These are phyloP conservation scores for Melipona bicolor DNA, from an alignment of 2,888 invertebrate genomes.

Conservation along the genomic window DNA sequence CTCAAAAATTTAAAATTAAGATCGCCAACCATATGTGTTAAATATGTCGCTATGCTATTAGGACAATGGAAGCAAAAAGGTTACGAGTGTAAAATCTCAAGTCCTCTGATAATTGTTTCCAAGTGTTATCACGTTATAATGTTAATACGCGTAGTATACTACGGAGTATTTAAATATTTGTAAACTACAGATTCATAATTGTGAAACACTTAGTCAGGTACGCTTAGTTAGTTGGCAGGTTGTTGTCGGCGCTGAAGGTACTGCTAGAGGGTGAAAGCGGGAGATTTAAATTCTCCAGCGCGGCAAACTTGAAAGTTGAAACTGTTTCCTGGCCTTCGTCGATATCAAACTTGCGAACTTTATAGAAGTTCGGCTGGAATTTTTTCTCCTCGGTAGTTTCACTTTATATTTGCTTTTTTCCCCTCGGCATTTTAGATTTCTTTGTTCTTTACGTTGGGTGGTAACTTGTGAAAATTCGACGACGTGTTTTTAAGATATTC, in stretches of 20 bases:
- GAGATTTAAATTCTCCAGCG: constrained; percentile 33
- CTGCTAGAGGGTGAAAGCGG: background rate
- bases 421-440: no score
- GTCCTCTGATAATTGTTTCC: no score
- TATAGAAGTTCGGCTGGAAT: background rate
- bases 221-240: constrained; percentile 26
- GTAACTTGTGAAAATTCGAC: constrained; percentile 6
- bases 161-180: background rate
- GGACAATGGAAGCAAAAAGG: no score
- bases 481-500: background rate
- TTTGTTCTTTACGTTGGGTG: background rate
- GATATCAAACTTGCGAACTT: background rate
- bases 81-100: no score
- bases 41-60: no score
- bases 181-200: background rate
- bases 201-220: constrained; percentile 18
- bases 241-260: constrained; percentile 14
- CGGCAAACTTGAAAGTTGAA: constrained; percentile 22
- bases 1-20: no score
- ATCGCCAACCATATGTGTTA: no score
- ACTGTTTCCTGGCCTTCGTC: background rate
- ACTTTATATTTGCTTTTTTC: background rate
- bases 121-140: no score
- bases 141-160: no score
- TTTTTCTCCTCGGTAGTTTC: background rate